These are phyloP conservation scores for Bombus polaris DNA, from an alignment of 1,140 invertebrate genomes.

Conservation along the genomic window DNA sequence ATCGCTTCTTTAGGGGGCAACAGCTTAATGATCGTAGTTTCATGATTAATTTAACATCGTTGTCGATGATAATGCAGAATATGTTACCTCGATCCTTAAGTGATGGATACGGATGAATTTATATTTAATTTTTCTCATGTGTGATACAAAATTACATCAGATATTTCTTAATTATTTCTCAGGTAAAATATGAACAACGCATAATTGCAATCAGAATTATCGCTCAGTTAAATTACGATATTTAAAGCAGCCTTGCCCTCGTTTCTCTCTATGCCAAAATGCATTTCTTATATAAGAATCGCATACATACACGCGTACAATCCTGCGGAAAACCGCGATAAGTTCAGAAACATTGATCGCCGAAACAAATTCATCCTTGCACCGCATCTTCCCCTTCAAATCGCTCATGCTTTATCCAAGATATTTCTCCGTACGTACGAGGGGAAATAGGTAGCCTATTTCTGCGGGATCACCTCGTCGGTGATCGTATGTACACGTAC, in stretches of 20 bases:
- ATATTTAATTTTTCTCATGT: background rate
- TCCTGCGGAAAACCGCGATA: background rate
- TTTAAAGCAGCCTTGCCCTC: background rate
- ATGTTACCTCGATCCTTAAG: too few relatives aligned
- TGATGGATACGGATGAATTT: background rate
- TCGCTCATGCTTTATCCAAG: slow-evolving; percentile 11
- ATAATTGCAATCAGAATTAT: background rate
- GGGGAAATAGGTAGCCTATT: slow-evolving; percentile 24
- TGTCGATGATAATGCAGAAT: too few relatives aligned
- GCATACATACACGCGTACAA: background rate
- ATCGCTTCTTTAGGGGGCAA: background rate
- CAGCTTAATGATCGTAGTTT: background rate
- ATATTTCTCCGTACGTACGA: background rate
- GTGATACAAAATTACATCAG: background rate
- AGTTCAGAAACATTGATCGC: background rate
- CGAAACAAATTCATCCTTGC: slow-evolving; percentile 5
- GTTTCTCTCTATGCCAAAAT: background rate
- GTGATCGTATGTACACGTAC: background rate
- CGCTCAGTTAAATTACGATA: background rate
- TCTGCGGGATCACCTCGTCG: slow-evolving; percentile 4
- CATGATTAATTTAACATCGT: too few relatives aligned
- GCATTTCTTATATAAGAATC: background rate
- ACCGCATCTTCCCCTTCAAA: background rate
- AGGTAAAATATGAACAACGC: background rate
- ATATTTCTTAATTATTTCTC: background rate